A percentile compares a stretch with the other conserved stretches of the same genome.
These are phyloP conservation scores for Columba janthina DNA, from an alignment of 2,113 vertebrate species.

Conservation along the genomic window DNA sequence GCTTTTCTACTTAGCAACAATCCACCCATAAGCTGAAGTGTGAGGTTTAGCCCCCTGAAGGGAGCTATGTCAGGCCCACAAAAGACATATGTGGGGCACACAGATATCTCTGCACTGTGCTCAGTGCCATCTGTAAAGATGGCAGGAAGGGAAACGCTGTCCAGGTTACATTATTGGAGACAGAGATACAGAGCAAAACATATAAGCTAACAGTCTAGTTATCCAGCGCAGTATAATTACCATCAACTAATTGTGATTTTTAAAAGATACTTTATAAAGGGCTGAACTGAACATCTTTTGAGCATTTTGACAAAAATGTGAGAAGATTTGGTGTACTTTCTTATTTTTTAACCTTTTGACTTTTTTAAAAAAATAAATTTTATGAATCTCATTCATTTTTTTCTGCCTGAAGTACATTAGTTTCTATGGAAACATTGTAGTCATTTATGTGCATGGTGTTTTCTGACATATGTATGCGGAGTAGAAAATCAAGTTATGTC, in stretches of 20 bases:
- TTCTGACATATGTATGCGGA: slow-evolving; percentile 30
- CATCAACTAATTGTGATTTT: neutral
- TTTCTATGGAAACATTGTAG: slow-evolving; percentile 65
- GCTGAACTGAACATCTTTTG: neutral
- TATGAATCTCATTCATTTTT: slow-evolving; percentile 15
- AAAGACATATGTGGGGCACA: neutral
- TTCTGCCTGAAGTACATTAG: slow-evolving; percentile 31
- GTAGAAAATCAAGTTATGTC: slow-evolving; percentile 32
- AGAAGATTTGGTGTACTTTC: neutral
- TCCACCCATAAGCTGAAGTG: neutral
- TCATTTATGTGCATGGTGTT: slow-evolving; percentile 27
- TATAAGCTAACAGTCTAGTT: neutral
- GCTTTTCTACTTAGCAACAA: neutral
- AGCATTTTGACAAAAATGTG: neutral
- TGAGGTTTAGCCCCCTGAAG: neutral
- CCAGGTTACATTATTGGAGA: neutral
- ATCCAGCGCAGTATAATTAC: neutral
- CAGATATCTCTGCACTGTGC: neutral
- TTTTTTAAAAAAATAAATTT: neutral
- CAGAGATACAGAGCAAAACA: neutral
- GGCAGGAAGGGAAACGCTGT: neutral
- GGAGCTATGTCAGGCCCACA: neutral
- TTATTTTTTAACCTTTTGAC: neutral
- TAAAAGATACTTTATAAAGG: neutral
- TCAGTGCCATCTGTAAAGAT: neutral